Evolutionary conservation across 2,797 vertebrate species (phyloP), one percentile per base, ranked within the genome.

Genomic region (Myotis vivesi): DNA sequence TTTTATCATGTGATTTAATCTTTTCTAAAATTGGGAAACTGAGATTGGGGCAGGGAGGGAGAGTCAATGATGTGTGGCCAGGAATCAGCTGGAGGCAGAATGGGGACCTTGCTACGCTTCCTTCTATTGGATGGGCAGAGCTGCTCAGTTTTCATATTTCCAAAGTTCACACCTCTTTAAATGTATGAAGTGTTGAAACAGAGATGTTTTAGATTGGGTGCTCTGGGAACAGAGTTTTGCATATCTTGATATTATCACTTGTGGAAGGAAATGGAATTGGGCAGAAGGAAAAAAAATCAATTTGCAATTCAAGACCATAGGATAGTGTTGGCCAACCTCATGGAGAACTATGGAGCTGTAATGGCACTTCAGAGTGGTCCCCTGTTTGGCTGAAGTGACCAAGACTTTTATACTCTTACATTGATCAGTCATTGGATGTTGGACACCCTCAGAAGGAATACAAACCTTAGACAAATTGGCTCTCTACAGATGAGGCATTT

Each of bases 1-100:
- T 98, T 96, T 97, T 96, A 97, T 98, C 95, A 96, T 92, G 92
- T 72, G 41, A 94, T 96, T 97, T 96, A 97, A 97, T 98, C 90
- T 96, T 97, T 97, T 95, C 83, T 93, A 97, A 89, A 30, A 19
- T 76, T 92, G 91, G 95, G 94, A 98, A 97, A 95, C 62, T 93
- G 36, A 85, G 69, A 71, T 86, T 92, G 82, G 72, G 95, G 15
- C 2, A 30, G 92, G 53, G 3, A 51, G 73, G 69, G 68, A 94
- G 90, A 80, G 46, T 79, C 80, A 89, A 94, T 75, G 66, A 92
- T 93, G 95, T 87, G 25, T 94, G 82, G 71, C 71, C 53, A 93
- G 20, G 51, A 57, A 85, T 12, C 62, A 64, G 71, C 73, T 36
- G 83, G 82, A 69, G 41, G 38, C 64, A 84, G 83, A 95, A 20